phyloP scores from a whole-genome alignment of 1,140 invertebrate species.

The Caenorhabditis tropicalis region DNA sequence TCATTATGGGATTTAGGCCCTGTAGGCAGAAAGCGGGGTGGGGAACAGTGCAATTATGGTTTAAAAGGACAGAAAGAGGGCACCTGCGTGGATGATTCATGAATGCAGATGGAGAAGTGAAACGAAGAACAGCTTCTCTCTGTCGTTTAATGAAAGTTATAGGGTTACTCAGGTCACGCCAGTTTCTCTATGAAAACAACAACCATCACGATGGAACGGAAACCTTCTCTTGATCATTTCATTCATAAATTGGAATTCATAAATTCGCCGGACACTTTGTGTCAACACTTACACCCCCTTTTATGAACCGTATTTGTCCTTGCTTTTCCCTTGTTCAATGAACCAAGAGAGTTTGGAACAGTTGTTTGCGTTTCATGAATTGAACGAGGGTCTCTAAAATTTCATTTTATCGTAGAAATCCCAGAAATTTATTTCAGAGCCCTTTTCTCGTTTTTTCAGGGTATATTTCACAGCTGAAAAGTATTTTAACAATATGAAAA shows the following conservation, averaged over 20 bases:
- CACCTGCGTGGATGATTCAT: conserved; percentile 37
- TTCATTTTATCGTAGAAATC: too few species aligned
- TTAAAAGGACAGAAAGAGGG: neutral
- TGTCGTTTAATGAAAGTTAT: conserved; percentile 16
- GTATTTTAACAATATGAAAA: too few species aligned
- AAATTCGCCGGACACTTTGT: conserved; percentile 5
- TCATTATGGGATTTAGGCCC: conserved; percentile 19
- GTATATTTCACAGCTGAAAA: too few species aligned
- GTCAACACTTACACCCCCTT: conserved; percentile 9
- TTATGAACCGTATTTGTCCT: neutral
- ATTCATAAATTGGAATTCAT: neutral
- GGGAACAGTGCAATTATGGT: conserved; percentile 40
- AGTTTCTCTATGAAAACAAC: neutral
- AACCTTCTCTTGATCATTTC: neutral
- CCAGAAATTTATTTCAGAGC: too few species aligned
- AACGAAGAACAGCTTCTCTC: neutral
- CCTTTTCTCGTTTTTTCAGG: too few species aligned
- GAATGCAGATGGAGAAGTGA: neutral
- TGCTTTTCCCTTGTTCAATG: neutral
- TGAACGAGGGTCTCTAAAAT: too few species aligned
- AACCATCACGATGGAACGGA: neutral
- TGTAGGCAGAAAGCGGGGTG: neutral
- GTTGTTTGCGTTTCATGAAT: too few species aligned
- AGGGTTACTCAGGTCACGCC: conserved; percentile 21
- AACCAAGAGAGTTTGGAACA: too few species aligned